A percentile compares a stretch with the other conserved stretches of the same genome.
Conservation (phyloP, 1,140 invertebrate genomes). For the Saccostrea glomerata region DNA sequence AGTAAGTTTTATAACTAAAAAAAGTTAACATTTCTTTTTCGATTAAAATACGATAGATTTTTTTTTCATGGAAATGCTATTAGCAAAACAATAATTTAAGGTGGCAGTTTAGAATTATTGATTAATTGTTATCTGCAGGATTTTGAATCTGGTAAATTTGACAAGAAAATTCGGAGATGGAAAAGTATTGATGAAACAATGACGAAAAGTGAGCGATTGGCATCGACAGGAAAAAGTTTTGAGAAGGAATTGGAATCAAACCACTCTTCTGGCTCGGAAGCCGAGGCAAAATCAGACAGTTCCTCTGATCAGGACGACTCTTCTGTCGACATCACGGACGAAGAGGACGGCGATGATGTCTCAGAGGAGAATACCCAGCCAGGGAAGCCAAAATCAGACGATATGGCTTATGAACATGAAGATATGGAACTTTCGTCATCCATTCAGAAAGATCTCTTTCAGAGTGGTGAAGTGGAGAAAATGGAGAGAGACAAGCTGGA, state of each 20-base stretch:
- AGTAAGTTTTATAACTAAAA: background rate
- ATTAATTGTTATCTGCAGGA: background rate
- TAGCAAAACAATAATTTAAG: too few species aligned
- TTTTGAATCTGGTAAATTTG: conserved; percentile 3
- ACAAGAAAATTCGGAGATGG: background rate
- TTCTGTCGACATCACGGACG: background rate
- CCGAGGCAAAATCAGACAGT: background rate
- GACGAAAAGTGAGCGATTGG: conserved; percentile 10
- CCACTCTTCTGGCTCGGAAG: background rate
- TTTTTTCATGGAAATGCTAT: too few species aligned
- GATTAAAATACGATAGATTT: too few species aligned
- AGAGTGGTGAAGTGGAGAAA: background rate
- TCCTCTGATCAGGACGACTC: background rate
- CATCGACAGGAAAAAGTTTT: conserved; percentile 15
- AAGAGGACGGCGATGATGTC: background rate
- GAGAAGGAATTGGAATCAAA: background rate
- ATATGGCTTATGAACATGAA: background rate
- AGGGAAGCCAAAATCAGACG: background rate
- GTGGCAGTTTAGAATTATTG: background rate
- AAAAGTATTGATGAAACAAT: conserved; percentile 11
- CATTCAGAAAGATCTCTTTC: background rate
- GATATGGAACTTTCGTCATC: background rate
- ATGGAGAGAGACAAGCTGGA: background rate
- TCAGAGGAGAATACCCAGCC: background rate
- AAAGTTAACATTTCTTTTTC: background rate